phyloP scores from a whole-genome alignment of 2,113 vertebrate genomes.

The Shinisaurus crocodilurus region DNA sequence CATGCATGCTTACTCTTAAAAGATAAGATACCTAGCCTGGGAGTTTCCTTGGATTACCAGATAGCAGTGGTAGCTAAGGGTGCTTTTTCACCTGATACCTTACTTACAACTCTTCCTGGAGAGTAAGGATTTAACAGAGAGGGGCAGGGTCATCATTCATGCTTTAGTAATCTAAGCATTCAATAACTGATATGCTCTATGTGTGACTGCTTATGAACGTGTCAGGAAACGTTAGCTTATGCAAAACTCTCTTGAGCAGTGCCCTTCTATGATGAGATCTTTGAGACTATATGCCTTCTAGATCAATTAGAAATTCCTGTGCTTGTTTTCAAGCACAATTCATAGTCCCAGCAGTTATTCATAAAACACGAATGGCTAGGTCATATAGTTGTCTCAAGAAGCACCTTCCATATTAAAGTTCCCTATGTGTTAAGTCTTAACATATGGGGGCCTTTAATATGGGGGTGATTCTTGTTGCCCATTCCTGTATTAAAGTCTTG shows the following conservation, averaged over 20 bases:
- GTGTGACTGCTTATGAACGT: neutral
- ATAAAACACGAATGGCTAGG: neutral
- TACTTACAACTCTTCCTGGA: neutral
- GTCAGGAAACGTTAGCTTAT: neutral
- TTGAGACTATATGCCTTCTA: neutral
- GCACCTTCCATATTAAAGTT: neutral
- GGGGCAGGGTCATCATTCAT: neutral
- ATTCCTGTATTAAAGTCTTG: neutral
- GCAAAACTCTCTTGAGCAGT: neutral
- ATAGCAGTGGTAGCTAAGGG: neutral
- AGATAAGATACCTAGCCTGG: neutral
- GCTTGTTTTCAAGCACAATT: neutral
- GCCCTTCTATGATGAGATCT: neutral
- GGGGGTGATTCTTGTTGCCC: neutral
- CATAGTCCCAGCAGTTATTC: neutral
- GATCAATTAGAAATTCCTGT: neutral
- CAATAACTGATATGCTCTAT: neutral
- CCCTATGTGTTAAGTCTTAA: neutral
- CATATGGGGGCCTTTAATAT: neutral
- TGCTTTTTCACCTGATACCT: neutral
- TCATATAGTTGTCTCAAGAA: neutral
- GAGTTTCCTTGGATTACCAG: neutral
- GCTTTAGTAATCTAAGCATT: neutral
- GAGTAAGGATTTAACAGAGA: neutral
- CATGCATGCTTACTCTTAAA: neutral